Evolutionary conservation across 2,888 invertebrate genomes (phyloP), one percentile per base, ranked within the genome.

Genomic region (Cryptocephalus primarius): DNA sequence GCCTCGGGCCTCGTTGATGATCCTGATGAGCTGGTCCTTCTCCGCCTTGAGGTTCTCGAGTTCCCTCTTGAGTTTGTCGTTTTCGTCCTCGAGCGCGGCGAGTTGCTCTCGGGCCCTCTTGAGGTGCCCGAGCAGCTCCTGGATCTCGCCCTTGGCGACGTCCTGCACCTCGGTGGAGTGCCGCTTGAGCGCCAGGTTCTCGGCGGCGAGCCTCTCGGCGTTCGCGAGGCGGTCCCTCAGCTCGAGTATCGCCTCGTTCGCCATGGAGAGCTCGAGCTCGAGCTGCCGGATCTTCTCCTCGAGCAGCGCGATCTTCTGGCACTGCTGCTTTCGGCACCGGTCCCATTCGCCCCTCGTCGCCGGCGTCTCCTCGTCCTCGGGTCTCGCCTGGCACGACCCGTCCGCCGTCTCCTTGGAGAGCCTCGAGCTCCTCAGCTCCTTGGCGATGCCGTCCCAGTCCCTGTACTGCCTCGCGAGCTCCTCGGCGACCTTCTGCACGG

Each of bases 91-190:
- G 22, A 65, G 49, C 39, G 56, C 52, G 6, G 52, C 51, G 10
- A 62, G 53, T 44, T 49, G 54, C 8, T 57, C 52, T 38, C 58
- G 55, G 6, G 57, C 53, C 48, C 53, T 51, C 45, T 60, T 60
- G 44, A 68, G 41, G 39, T 63, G 60, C 6, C 59, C 59, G 8
- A 60, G 54, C 11, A 67, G 52, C 41, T 66, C 64, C 44, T 62
- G 56, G 33, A 69, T 64, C 56, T 68, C 63, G 31, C 61, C 59
- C 53, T 65, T 67, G 9, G 68, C 67, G 4, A 63, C 57, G 32
- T 63, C 60, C 53, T 70, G 67, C 4, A 68, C 60, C 45, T 69
- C 66, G 6, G 51, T 49, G 0, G 66, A 66, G 47, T 64, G 61
- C 41, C 58, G 57, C 9, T 62, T 57, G 34, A 70, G 48, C n/a